Conservation (phyloP, 2,113 vertebrate genomes). For the Gobiocypris rarus region DNA sequence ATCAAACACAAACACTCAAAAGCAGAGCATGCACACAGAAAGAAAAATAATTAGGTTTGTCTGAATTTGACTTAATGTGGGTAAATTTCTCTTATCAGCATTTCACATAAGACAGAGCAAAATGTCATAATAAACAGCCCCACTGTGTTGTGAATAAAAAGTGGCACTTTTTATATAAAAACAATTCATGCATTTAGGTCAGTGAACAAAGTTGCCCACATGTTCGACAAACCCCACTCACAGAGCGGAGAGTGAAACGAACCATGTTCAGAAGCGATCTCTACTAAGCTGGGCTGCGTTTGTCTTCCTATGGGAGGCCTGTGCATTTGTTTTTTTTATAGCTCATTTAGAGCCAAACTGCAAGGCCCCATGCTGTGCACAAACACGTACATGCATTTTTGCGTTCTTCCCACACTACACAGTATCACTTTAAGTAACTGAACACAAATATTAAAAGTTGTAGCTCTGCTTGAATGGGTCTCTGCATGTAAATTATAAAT, state of each 20-base stretch:
- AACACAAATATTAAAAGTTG: conserved; percentile 36
- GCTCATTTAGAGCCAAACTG: conserved; percentile 53
- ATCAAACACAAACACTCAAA: conserved; percentile 52
- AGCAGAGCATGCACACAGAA: conserved; percentile 1
- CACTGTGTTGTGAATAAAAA: conserved; percentile 17
- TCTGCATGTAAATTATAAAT: conserved; percentile 47
- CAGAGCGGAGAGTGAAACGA: conserved; percentile 41
- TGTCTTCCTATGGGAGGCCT: conserved; percentile 50
- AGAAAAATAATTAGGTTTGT: conserved; percentile 39
- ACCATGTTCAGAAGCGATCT: conserved; percentile 48
- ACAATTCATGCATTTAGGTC: conserved; percentile 51
- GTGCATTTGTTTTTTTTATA: conserved; percentile 31
- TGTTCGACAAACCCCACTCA: conserved; percentile 43
- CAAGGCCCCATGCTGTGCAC: conserved; percentile 32
- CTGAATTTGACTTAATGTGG: not conserved
- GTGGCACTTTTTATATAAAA: conserved; percentile 19
- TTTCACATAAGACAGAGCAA: conserved; percentile 18
- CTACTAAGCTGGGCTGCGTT: conserved; percentile 44
- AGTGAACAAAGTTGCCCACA: conserved; percentile 50
- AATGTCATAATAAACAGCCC: conserved; percentile 19
- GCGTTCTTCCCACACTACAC: conserved; percentile 13
- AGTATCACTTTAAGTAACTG: conserved; percentile 32
- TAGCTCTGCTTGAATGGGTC: conserved; percentile 8
- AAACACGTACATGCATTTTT: conserved; percentile 1
- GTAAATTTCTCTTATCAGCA: conserved; percentile 34